These are phyloP conservation scores for Percina caprodes DNA, from an alignment of 2,113 vertebrate species.

Conservation along the genomic window DNA sequence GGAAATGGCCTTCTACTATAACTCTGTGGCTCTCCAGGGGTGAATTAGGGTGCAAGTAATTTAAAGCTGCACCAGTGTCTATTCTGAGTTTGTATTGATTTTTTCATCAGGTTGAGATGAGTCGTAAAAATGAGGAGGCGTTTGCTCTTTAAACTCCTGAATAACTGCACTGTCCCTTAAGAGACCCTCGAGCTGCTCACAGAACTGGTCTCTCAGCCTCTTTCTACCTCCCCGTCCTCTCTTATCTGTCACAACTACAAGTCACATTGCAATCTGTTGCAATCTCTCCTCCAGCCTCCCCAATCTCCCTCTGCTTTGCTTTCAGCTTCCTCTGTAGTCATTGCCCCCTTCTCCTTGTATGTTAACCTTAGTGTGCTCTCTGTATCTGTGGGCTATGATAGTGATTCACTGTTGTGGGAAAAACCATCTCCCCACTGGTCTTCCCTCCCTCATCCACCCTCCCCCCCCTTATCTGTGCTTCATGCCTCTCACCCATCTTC, in stretches of 20 bases:
- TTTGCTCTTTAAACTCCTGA: conserved; percentile 61
- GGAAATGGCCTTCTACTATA: background rate
- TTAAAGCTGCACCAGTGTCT: conserved; percentile 35
- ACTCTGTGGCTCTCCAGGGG: conserved; percentile 17
- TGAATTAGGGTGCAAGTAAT: conserved; percentile 52
- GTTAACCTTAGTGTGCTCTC: conserved; percentile 37
- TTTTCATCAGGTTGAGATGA: conserved; percentile 60
- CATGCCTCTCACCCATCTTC: conserved; percentile 38
- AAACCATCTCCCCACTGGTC: conserved; percentile 39
- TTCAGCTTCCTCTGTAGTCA: conserved; percentile 32
- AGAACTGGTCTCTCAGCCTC: background rate
- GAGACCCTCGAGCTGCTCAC: conserved; percentile 8
- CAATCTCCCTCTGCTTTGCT: conserved; percentile 21
- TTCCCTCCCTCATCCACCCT: conserved; percentile 26
- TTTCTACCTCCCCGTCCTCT: conserved; percentile 5
- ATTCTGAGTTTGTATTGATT: conserved; percentile 53
- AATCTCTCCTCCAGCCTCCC: conserved; percentile 36
- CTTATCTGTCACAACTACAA: conserved; percentile 33
- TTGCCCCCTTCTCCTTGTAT: conserved; percentile 27
- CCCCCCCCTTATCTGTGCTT: background rate
- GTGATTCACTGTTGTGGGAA: conserved; percentile 55
- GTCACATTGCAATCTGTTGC: conserved; percentile 50
- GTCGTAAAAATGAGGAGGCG: conserved; percentile 42
- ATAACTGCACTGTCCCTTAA: conserved; percentile 26
- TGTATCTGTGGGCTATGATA: conserved; percentile 31